phyloP scores from a whole-genome alignment of 2,888 invertebrate species.

The Seira ritae region DNA sequence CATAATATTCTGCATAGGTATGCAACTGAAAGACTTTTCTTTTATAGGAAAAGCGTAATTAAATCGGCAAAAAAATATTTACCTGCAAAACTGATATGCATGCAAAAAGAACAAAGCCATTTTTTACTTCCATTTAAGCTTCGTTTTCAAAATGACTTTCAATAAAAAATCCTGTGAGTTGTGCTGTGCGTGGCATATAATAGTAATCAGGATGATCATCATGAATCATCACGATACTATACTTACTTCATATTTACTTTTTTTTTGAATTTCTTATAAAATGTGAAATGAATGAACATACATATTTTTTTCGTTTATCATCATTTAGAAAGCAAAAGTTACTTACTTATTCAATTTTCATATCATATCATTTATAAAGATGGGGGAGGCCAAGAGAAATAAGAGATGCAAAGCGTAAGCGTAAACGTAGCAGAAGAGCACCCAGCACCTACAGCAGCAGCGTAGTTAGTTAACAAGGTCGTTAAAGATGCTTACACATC shows the following conservation, averaged over 20 bases:
- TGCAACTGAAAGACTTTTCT: no score
- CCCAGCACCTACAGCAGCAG: no score
- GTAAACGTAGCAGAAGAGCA: background rate
- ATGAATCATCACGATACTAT: background rate
- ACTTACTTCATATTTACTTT: background rate
- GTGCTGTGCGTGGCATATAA: constrained; percentile 6
- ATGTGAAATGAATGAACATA: background rate
- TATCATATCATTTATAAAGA: no score
- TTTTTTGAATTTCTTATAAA: background rate
- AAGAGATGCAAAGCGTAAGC: no score
- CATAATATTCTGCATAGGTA: no score
- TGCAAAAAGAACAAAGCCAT: background rate
- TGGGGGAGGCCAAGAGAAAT: background rate
- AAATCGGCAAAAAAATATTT: background rate
- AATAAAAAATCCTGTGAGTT: background rate
- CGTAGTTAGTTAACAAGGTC: constrained; percentile 4
- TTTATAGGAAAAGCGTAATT: background rate
- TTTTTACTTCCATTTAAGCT: constrained; percentile 6
- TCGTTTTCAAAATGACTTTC: constrained; percentile 11
- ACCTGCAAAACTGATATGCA: background rate
- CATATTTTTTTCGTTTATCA: background rate
- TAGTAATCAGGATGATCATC: constrained; percentile 1
- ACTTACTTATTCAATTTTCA: background rate
- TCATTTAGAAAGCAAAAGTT: constrained; percentile 4
- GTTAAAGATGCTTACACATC: constrained; percentile 13